Conservation (phyloP, 2,113 vertebrate genomes). For the Mesoclemmys tuberculata region DNA sequence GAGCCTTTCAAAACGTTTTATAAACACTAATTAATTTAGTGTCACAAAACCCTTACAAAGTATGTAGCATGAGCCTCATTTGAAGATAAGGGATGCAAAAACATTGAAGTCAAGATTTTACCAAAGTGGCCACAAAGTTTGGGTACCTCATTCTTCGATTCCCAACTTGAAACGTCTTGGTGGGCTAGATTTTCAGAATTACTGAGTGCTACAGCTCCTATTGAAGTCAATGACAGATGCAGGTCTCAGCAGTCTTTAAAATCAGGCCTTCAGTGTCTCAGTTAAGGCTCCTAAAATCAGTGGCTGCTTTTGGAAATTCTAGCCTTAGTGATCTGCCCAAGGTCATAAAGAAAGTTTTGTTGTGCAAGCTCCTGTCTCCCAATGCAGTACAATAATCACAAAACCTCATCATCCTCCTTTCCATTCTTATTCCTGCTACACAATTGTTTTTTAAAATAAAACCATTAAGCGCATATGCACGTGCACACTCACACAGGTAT, state of each 20-base stretch:
- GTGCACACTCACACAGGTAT: neutral
- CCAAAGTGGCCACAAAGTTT: neutral
- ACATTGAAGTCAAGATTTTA: neutral
- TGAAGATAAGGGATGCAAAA: neutral
- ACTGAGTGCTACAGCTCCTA: neutral
- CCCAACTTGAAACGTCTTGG: neutral
- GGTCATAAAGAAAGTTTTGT: neutral
- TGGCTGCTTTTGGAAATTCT: neutral
- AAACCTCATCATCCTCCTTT: neutral
- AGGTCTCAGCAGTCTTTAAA: neutral
- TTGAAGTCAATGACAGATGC: neutral
- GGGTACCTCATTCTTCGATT: neutral
- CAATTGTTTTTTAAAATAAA: neutral
- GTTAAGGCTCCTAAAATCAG: neutral
- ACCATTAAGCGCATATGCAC: neutral
- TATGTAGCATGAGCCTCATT: neutral
- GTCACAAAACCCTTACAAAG: neutral
- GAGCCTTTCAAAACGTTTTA: slow-evolving; percentile 6
- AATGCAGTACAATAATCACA: neutral
- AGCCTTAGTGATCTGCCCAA: neutral
- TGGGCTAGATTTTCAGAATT: neutral
- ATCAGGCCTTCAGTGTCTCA: neutral
- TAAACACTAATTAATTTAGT: neutral
- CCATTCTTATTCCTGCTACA: neutral
- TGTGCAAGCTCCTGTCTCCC: neutral